These are phyloP conservation scores for Rhinoraja longicauda DNA, from an alignment of 2,797 vertebrate genomes.

Conservation along the genomic window DNA sequence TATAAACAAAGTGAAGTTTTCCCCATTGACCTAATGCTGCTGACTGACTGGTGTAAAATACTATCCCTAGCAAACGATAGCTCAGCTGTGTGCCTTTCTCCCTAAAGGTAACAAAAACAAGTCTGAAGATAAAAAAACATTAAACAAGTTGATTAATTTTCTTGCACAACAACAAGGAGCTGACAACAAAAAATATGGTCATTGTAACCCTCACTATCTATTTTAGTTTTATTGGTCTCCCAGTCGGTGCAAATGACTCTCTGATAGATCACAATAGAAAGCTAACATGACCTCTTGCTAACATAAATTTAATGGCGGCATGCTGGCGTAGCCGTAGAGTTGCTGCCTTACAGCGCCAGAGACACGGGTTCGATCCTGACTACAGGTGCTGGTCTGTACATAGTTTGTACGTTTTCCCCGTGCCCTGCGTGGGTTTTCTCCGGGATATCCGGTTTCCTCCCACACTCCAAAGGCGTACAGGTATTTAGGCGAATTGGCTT, in stretches of 20 bases:
- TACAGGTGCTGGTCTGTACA: too few relatives aligned
- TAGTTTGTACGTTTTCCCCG: too few relatives aligned
- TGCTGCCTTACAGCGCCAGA: too few relatives aligned
- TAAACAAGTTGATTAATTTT: not conserved
- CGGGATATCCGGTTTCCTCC: too few relatives aligned
- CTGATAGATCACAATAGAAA: not conserved
- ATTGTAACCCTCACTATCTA: not conserved
- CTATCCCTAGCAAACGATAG: not conserved
- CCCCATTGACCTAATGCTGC: not conserved
- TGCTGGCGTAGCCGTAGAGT: too few relatives aligned
- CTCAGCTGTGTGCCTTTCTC: not conserved
- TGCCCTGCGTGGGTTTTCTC: too few relatives aligned
- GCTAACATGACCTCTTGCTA: not conserved
- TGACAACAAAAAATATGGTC: not conserved
- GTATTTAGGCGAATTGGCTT: too few relatives aligned
- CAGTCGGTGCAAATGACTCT: not conserved
- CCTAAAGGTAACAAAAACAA: not conserved
- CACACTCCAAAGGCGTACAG: too few relatives aligned
- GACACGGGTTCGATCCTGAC: too few relatives aligned
- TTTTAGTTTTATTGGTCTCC: not conserved
- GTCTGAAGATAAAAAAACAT: not conserved
- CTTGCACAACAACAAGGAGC: not conserved
- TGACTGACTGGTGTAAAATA: not conserved
- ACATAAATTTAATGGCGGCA: not conserved
- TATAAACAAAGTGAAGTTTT: slow-evolving; percentile 1